Evolutionary conservation across 2,797 vertebrate genomes (phyloP), one percentile per base, ranked within the genome.

Genomic region (Potorous gilbertii): DNA sequence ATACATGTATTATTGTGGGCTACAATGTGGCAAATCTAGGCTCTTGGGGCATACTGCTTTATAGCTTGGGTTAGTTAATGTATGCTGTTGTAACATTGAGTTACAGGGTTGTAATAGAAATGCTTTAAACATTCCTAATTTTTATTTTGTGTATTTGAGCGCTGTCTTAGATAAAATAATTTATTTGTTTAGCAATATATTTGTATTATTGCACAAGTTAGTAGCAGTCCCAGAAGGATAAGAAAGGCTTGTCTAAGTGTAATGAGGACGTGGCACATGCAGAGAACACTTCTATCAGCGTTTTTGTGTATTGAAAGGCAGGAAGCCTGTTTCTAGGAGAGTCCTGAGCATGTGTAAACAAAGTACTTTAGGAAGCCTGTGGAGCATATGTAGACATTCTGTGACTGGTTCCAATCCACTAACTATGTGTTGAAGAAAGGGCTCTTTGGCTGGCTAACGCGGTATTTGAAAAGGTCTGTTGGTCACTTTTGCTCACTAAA

Each of bases 81-180:
- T 92, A 40, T 31, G 92, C 66, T 54, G 31, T 93, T 56, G 24
- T 57, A 93, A 54, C 56, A 18, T 18, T 91, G 66, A 90, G 34
- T 66, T 90, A 54, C 11, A 89, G 28, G 89, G 50, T 21, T 50
- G 54, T 31, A 90, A 57, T 13, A 95, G 87, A 92, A 87, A 52
- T 50, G 12, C 24, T 29, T 29, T 54, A 54, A 93, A 92, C 40
- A 12, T 27, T 87, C 24, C n/a, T 34, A 16, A 56, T 54, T 29
- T 92, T 90, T 50, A 56, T 92, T 94, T 90, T 92, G 28, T 66
- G 4, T 96, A 62, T 90, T 28, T 56, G 92, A 93, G 46, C 55
- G 90, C 4, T 55, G 52, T 34, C 54, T 92, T 31, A 91, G 81
- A 91, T 14, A 62, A 81, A n/a, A 93, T 92, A 95, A 34, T 21